These are phyloP conservation scores for Botrylloides violaceus DNA, from an alignment of 23 tunicate species.

Conservation along the genomic window DNA sequence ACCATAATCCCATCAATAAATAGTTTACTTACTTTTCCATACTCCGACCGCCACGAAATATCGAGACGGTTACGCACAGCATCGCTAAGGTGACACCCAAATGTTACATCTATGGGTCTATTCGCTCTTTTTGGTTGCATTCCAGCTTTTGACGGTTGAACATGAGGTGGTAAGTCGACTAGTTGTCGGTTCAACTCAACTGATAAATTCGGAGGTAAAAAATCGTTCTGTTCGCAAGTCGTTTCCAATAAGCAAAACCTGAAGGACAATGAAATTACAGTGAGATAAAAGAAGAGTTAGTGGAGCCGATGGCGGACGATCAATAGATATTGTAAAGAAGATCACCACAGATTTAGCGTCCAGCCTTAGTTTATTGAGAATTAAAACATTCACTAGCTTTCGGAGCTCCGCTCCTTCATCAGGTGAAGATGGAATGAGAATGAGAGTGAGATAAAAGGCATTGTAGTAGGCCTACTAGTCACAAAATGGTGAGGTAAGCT, in stretches of 20 bases:
- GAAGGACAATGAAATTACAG: not conserved
- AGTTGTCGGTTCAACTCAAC: conserved; percentile 36
- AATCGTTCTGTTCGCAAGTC: conserved; percentile 32
- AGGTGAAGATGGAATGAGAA: not conserved
- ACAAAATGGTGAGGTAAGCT: no score
- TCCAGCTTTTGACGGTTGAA: conserved; percentile 81
- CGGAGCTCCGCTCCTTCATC: no score
- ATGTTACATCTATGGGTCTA: conserved; percentile 57
- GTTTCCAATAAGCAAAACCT: conserved; percentile 60
- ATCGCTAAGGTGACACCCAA: conserved; percentile 17
- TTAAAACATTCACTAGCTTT: no score
- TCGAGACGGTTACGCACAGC: conserved; percentile 6
- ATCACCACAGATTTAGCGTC: no score
- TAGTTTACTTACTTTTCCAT: conserved; percentile 56
- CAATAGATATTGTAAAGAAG: no score
- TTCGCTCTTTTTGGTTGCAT: conserved; percentile 47
- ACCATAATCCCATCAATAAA: no score
- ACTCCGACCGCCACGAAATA: conserved; percentile 35
- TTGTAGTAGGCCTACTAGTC: no score
- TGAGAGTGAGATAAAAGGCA: no score
- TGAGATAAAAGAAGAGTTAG: not conserved
- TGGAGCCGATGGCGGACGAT: no score
- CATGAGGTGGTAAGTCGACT: conserved; percentile 43
- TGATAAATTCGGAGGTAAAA: conserved; percentile 35
- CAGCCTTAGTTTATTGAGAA: no score